phyloP scores from a whole-genome alignment of 2,113 vertebrate species.

The Osmerus mordax region DNA sequence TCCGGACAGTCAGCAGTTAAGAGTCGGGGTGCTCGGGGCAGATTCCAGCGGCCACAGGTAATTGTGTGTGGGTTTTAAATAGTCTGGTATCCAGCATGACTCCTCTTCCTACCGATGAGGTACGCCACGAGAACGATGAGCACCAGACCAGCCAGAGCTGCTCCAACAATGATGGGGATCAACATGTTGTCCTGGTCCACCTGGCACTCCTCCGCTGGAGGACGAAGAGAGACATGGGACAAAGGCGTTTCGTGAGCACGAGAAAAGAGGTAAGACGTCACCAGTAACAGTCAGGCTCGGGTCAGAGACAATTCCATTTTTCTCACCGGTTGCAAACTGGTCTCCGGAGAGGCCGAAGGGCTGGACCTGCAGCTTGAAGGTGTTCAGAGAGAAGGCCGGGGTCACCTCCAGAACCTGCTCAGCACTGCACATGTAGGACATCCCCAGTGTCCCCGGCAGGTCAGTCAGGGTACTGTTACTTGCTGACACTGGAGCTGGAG shows the following conservation, averaged over 20 bases:
- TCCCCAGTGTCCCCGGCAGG: conserved; percentile 78
- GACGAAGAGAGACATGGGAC: neutral
- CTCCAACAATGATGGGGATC: conserved; percentile 94
- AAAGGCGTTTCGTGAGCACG: neutral
- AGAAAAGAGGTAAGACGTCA: neutral
- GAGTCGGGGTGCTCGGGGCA: conserved; percentile 7
- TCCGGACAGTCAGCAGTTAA: conserved; percentile 5
- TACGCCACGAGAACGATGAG: conserved; percentile 94
- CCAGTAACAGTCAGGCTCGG: neutral
- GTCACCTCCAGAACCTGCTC: conserved; percentile 79
- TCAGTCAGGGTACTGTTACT: conserved; percentile 77
- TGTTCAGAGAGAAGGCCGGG: conserved; percentile 71
- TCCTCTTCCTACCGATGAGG: conserved; percentile 92
- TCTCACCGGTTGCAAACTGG: conserved; percentile 86
- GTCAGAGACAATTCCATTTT: neutral
- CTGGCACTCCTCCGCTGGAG: conserved; percentile 88
- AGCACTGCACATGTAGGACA: conserved; percentile 85
- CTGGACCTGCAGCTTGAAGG: conserved; percentile 84
- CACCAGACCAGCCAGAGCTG: conserved; percentile 91
- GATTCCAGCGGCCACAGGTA: no score
- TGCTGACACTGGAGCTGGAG: conserved; percentile 46
- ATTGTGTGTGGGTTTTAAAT: conserved; percentile 73
- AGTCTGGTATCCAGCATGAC: conserved; percentile 97
- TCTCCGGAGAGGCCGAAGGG: conserved; percentile 80
- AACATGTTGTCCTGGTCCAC: conserved; percentile 91